Conservation (phyloP, 2,113 vertebrate genomes). For the Ramphastos sulfuratus region DNA sequence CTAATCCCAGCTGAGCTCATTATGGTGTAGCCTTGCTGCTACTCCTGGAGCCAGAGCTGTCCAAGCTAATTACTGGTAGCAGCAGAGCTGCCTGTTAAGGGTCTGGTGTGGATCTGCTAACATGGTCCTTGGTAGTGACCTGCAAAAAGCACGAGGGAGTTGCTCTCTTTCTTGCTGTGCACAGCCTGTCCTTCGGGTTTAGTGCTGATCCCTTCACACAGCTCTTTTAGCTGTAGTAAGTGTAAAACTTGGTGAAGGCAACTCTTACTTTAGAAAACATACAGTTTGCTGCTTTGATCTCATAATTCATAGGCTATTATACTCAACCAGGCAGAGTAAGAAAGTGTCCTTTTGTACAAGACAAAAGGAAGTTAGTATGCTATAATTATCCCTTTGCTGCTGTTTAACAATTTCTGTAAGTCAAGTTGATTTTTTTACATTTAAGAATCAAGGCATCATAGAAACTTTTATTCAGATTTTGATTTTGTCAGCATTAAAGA, state of each 20-base stretch:
- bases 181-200: conserved; percentile 89
- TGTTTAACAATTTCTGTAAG: conserved; percentile 63
- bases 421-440: conserved; percentile 46
- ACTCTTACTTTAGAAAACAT: conserved; percentile 87
- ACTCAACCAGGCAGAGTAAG: conserved; percentile 75
- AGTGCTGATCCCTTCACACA: conserved; percentile 91
- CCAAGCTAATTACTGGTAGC: conserved; percentile 99
- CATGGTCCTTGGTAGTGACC: conserved; percentile 94
- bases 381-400: conserved; percentile 71
- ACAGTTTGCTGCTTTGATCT: conserved; percentile 84
- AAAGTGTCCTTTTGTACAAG: conserved; percentile 65
- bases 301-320: conserved; percentile 79
- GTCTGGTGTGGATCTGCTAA: conserved; percentile 90
- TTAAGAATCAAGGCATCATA: conserved; percentile 24
- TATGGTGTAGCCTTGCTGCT: conserved; percentile 99
- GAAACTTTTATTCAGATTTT: conserved; percentile 49
- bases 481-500: conserved; percentile 32
- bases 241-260: conserved; percentile 89
- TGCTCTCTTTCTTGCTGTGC: conserved; percentile 85
- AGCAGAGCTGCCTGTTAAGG: conserved; percentile 96
- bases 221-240: conserved; percentile 84
- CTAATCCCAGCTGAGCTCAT: conserved; percentile 99
- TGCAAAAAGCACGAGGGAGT: conserved; percentile 87
- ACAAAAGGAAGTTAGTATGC: conserved; percentile 66
- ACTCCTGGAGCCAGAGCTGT: conserved; percentile 98